A percentile compares a stretch with the other conserved stretches of the same genome.
phyloP scores from a whole-genome alignment of 2,797 vertebrate genomes.

The Gymnothorax javanicus region DNA sequence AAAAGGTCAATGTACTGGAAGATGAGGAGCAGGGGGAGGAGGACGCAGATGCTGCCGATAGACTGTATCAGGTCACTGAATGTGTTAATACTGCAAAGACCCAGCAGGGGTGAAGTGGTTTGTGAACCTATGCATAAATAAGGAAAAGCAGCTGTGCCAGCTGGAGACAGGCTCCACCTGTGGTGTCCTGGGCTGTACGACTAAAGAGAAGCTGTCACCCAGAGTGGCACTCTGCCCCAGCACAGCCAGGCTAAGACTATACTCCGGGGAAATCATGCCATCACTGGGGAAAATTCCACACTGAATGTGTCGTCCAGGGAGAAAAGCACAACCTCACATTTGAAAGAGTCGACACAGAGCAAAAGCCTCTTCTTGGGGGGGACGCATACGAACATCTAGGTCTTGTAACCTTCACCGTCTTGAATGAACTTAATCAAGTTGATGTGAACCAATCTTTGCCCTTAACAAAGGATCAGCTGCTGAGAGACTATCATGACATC shows the following conservation, averaged over 20 bases:
- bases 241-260: not conserved
- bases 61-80: not conserved
- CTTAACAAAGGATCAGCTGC: slow-evolving; percentile 14
- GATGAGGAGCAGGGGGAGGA: not conserved
- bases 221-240: not conserved
- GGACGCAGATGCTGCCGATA: not conserved
- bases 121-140: not conserved
- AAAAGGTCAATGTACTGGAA: not conserved
- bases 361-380: slow-evolving; percentile 20
- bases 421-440: slow-evolving; percentile 20
- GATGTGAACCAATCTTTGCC: not conserved
- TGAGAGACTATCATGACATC: slow-evolving; percentile 19
- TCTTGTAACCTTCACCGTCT: slow-evolving; percentile 30
- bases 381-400: slow-evolving; percentile 23
- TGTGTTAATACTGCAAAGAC: not conserved
- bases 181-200: not conserved
- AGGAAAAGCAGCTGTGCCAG: slow-evolving; percentile 21
- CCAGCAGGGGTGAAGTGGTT: not conserved
- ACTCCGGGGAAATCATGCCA: slow-evolving; percentile 3
- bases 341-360: slow-evolving; percentile 26
- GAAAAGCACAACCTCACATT: not conserved
- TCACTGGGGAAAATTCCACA: slow-evolving; percentile 29
- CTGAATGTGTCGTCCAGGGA: slow-evolving; percentile 29
- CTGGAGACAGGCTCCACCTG: slow-evolving; percentile 6
- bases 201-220: not conserved